Evolutionary conservation across 1,140 invertebrate species (phyloP).

Genomic region (Drosophila ananassae): DNA sequence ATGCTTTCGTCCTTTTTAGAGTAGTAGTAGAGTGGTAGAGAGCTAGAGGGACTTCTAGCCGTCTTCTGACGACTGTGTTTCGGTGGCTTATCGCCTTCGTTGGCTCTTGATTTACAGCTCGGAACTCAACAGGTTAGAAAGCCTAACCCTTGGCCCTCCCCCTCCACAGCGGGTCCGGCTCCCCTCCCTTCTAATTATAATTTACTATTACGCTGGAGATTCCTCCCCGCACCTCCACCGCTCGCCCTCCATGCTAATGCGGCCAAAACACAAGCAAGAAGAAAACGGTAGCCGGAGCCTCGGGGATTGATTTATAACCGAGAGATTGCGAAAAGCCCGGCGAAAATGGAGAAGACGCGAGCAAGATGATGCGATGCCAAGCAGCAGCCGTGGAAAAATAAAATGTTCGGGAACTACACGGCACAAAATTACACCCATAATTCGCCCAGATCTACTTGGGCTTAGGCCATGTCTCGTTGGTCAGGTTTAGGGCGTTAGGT

Average conservation of each 20-base stretch:
- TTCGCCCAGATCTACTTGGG: too few relatives aligned
- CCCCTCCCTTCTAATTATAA: constrained; percentile 52
- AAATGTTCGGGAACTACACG: constrained; percentile 12
- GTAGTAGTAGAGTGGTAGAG: too few relatives aligned
- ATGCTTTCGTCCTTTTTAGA: neutral
- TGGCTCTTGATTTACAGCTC: constrained; percentile 73
- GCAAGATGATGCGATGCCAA: neutral
- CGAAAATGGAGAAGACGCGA: constrained; percentile 38
- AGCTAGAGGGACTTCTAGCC: constrained; percentile 36
- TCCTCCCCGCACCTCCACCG: neutral
- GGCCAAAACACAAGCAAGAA: constrained; percentile 18
- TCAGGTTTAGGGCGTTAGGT: too few relatives aligned
- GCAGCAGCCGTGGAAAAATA: constrained; percentile 31
- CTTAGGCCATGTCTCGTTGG: too few relatives aligned
- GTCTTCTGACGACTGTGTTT: constrained; percentile 54
- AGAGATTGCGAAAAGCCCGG: constrained; percentile 58
- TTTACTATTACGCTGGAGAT: constrained; percentile 54
- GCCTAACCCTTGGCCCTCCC: constrained; percentile 25
- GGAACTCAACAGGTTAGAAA: constrained; percentile 58
- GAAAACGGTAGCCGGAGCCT: constrained; percentile 70
- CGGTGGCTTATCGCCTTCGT: constrained; percentile 79
- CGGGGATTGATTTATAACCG: constrained; percentile 74
- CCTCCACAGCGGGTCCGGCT: neutral
- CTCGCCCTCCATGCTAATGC: neutral
- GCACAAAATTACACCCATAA: neutral